Conservation (phyloP, 2,888 invertebrate species). For the Rotaria sp. region DNA sequence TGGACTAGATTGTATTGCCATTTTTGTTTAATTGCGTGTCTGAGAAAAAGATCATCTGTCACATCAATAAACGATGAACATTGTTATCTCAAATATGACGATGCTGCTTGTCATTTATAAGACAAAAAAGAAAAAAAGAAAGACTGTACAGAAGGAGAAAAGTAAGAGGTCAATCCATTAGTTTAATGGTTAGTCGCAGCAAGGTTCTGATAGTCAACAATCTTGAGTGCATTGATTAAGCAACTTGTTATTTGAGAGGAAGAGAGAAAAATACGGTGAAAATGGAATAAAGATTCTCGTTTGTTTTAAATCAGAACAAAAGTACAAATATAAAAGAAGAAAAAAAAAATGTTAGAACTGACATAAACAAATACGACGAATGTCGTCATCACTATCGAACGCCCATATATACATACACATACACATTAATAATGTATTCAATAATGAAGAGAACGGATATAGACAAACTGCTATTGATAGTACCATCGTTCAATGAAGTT, state of each 20-base stretch:
- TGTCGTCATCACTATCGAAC: background rate
- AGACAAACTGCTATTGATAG: background rate
- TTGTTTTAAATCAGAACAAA: background rate
- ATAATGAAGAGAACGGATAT: background rate
- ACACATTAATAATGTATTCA: background rate
- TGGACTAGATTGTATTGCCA: background rate
- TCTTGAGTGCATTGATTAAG: background rate
- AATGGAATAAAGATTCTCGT: background rate
- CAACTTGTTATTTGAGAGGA: background rate
- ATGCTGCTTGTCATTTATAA: background rate
- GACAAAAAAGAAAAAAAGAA: background rate
- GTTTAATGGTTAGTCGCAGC: background rate
- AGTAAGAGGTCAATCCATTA: background rate
- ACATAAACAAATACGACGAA: background rate
- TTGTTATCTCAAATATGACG: background rate
- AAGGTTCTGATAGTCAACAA: background rate
- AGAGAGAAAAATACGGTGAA: background rate
- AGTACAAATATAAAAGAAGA: background rate
- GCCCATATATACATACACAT: background rate
- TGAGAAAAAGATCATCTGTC: slow-evolving; percentile 18
- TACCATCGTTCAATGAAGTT: background rate
- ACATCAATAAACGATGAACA: background rate
- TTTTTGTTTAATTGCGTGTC: background rate
- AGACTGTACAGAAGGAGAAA: background rate
- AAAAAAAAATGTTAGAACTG: background rate